A percentile compares a stretch with the other conserved stretches of the same genome.
These are phyloP conservation scores for Microplitis mediator DNA, from an alignment of 1,140 invertebrate genomes.

Conservation along the genomic window DNA sequence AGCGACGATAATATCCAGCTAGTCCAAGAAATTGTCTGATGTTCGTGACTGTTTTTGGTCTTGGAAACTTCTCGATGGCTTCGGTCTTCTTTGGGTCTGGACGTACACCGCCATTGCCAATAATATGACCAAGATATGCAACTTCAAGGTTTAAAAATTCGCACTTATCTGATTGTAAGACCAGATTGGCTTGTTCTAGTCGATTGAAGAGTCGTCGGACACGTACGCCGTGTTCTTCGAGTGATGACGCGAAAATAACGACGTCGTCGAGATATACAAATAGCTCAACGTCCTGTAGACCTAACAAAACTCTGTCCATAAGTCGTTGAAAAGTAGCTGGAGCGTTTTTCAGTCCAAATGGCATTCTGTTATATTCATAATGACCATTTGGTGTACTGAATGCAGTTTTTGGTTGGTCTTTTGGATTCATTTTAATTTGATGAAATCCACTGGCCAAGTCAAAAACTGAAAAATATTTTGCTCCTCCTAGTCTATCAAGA, in stretches of 20 bases:
- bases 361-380: too few species aligned
- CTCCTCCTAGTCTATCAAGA: background rate
- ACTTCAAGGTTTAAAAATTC: constrained; percentile 13
- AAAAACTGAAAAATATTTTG: background rate
- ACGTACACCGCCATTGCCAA: constrained; percentile 30
- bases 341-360: too few species aligned
- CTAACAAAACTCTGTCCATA: background rate
- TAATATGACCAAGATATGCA: constrained; percentile 37
- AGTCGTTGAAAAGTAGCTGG: too few species aligned
- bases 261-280: too few species aligned
- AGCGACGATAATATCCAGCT: constrained; percentile 39
- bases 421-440: constrained; percentile 23
- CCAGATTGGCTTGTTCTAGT: too few species aligned
- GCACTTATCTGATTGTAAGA: too few species aligned
- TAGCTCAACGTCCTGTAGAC: background rate
- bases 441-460: constrained; percentile 18
- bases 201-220: too few species aligned
- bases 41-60: constrained; percentile 25
- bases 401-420: too few species aligned
- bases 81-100: constrained; percentile 35
- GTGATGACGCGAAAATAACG: too few species aligned
- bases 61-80: constrained; percentile 35
- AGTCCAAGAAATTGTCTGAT: constrained; percentile 41
- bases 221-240: too few species aligned
- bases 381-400: too few species aligned